Percentiles rank a stretch among this genome's conserved stretches.
Conservation (phyloP, 2,113 vertebrate species). For the Stercorarius parasiticus region DNA sequence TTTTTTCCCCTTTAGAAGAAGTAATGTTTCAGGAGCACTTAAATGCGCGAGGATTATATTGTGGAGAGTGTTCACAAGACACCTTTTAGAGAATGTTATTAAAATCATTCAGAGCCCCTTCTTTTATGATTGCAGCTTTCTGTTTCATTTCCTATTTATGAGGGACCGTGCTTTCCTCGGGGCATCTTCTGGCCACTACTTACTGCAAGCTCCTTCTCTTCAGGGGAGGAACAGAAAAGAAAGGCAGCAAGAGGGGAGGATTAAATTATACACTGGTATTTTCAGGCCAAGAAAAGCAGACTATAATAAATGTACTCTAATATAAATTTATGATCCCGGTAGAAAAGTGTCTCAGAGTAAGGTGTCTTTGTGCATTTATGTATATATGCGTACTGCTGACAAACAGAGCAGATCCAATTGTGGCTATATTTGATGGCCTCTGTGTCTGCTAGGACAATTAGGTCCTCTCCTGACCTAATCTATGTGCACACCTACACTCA, state of each 20-base stretch:
- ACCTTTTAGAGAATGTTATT: slow-evolving; percentile 40
- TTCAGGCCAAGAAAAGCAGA: slow-evolving; percentile 9
- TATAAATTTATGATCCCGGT: background rate
- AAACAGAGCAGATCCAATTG: background rate
- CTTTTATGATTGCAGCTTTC: slow-evolving; percentile 14
- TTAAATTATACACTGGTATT: slow-evolving; percentile 27
- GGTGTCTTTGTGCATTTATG: background rate
- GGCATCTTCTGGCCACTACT: background rate
- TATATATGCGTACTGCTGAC: background rate
- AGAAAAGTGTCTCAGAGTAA: background rate
- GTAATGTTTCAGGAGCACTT: background rate
- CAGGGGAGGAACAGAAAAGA: slow-evolving; percentile 3
- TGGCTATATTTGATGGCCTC: background rate
- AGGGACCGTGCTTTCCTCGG: background rate
- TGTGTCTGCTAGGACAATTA: background rate
- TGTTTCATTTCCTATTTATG: slow-evolving; percentile 50
- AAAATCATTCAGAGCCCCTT: slow-evolving; percentile 4
- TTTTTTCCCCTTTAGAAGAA: background rate
- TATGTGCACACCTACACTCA: background rate
- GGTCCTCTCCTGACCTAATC: background rate
- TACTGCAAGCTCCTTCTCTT: slow-evolving; percentile 5
- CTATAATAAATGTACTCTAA: background rate
- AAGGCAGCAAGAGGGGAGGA: background rate
- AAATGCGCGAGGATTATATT: background rate
- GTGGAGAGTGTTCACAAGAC: background rate